A percentile compares a stretch with the other conserved stretches of the same genome.
Conservation (phyloP, 1,140 invertebrate species). For the Latrodectus geometricus region DNA sequence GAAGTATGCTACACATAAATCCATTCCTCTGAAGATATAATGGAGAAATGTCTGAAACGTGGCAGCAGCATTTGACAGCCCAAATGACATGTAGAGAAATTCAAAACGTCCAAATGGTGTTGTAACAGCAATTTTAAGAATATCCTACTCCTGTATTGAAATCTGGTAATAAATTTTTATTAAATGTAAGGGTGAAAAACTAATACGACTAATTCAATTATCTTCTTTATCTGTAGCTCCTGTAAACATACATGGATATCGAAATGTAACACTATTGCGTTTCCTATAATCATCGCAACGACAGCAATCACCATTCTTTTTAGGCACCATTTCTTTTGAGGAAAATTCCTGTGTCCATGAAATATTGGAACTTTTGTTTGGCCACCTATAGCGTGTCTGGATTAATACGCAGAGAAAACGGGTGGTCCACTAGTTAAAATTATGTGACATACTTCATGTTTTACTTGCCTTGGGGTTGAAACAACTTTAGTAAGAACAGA, state of each 20-base stretch:
- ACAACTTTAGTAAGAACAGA: neutral
- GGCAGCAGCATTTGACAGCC: too few relatives aligned
- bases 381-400: too few relatives aligned
- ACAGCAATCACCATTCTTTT: neutral
- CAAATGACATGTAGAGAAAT: too few relatives aligned
- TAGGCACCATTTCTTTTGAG: neutral
- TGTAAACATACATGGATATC: slow-evolving; percentile 12
- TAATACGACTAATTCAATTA: too few relatives aligned
- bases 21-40: too few relatives aligned
- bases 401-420: neutral
- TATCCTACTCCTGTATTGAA: neutral
- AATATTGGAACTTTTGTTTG: too few relatives aligned
- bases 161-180: neutral
- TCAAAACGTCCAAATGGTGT: neutral
- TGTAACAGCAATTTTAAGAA: slow-evolving; percentile 1
- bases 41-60: too few relatives aligned
- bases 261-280: neutral
- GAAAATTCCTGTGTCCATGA: neutral
- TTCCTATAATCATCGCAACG: too few relatives aligned
- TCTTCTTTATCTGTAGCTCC: neutral
- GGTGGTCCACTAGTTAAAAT: neutral
- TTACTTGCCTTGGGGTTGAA: neutral
- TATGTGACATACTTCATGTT: neutral
- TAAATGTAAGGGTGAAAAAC: slow-evolving; percentile 7
- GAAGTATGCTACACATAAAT: too few relatives aligned